Percentiles rank a stretch among this genome's conserved stretches.
These are phyloP conservation scores for Zosterops japonicus DNA, from an alignment of 2,113 vertebrate species.

Conservation along the genomic window DNA sequence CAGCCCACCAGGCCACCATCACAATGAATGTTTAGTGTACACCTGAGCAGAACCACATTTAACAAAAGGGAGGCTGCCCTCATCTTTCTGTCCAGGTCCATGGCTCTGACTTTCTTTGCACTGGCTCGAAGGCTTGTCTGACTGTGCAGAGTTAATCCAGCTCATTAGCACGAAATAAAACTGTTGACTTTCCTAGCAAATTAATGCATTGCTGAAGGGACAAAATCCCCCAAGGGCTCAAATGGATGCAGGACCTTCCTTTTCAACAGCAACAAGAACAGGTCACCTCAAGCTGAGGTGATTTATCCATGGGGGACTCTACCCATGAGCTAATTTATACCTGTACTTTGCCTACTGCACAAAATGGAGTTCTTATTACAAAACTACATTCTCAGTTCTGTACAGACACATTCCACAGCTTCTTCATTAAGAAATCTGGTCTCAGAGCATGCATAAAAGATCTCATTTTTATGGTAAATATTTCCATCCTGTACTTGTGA, in stretches of 20 bases:
- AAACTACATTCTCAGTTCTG: background rate
- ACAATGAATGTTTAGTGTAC: accelerated
- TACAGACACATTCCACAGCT: background rate
- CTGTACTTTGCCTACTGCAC: background rate
- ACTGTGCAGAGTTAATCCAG: background rate
- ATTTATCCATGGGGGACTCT: background rate
- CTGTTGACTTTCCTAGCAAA: background rate
- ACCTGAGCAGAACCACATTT: background rate
- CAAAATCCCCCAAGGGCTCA: background rate
- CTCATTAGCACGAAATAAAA: background rate
- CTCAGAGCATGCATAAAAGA: background rate
- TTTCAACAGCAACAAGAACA: background rate
- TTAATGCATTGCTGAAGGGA: background rate
- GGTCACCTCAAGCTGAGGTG: background rate
- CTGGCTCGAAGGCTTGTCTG: background rate
- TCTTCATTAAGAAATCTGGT: background rate
- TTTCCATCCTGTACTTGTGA: background rate
- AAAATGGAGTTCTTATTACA: background rate
- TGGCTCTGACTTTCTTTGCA: background rate
- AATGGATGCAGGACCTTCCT: background rate
- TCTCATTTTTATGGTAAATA: slow-evolving; percentile 1
- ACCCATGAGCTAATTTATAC: background rate
- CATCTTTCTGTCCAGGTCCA: background rate
- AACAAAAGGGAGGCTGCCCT: background rate
- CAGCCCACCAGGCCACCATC: background rate